Evolutionary conservation across 2,797 vertebrate genomes (phyloP).

Genomic region (Megalops cyprinoides): DNA sequence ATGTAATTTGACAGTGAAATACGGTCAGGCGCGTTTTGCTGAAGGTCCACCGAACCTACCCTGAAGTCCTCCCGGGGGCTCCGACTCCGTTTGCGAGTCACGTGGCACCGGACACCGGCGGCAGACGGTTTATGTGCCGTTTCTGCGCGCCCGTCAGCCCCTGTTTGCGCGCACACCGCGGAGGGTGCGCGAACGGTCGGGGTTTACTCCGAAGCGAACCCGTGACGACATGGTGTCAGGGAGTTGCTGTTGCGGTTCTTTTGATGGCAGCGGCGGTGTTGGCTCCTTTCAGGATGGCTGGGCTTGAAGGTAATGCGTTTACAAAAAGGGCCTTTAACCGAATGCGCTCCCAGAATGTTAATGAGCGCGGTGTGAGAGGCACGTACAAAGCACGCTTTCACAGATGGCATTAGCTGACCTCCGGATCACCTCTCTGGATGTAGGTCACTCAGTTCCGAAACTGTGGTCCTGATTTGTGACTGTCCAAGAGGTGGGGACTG

Average conservation of each 20-base stretch:
- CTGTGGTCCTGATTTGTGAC: not conserved
- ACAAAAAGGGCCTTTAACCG: not conserved
- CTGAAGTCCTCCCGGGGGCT: not conserved
- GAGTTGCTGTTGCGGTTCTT: not conserved
- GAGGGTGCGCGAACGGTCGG: not conserved
- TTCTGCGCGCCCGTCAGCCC: not conserved
- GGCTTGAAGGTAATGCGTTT: not conserved
- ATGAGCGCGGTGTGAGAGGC: not conserved
- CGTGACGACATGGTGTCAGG: not conserved
- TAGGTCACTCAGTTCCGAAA: not conserved
- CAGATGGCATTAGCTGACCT: not conserved
- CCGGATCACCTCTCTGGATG: not conserved
- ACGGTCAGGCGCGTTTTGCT: not conserved
- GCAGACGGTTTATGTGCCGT: not conserved
- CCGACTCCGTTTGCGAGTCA: not conserved
- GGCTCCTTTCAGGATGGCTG: not conserved
- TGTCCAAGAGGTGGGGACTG: not conserved
- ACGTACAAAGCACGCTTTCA: slow-evolving; percentile 4
- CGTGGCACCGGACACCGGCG: not conserved
- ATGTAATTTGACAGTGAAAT: slow-evolving; percentile 14
- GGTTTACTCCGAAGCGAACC: not conserved
- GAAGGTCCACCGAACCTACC: not conserved
- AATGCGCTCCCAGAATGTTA: not conserved
- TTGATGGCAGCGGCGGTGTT: not conserved
- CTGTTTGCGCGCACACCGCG: not conserved